Percentiles rank a stretch among this genome's conserved stretches.
Evolutionary conservation across 2,113 vertebrate species (phyloP).

Genomic region (Spizaetus ornatus): DNA sequence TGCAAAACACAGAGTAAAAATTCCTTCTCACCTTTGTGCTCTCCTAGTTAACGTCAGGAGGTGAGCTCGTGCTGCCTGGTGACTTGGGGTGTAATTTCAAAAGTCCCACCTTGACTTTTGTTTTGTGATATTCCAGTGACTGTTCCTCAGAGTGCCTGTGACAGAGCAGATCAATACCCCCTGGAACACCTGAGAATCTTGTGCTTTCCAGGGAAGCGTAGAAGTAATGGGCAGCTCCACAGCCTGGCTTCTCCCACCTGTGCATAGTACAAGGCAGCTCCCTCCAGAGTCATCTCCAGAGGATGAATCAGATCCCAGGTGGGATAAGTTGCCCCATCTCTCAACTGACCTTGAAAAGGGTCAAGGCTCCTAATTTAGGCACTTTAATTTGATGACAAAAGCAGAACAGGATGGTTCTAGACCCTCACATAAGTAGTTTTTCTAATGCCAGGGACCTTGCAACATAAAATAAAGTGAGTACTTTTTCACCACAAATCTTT

Average conservation of each 20-base stretch:
- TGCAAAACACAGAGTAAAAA: background rate
- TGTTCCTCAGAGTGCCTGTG: fast-evolving
- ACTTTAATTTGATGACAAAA: background rate
- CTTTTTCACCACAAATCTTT: background rate
- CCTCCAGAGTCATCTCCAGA: background rate
- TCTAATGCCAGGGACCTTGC: background rate
- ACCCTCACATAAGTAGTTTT: background rate
- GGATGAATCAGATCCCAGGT: background rate
- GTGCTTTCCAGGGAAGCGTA: fast-evolving
- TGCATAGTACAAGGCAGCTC: background rate
- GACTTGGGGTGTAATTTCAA: background rate
- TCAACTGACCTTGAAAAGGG: background rate
- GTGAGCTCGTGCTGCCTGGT: background rate
- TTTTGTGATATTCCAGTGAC: background rate
- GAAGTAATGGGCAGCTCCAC: background rate
- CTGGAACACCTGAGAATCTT: background rate
- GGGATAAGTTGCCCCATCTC: background rate
- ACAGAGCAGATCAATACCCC: background rate
- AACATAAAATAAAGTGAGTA: background rate
- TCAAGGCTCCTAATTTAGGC: background rate
- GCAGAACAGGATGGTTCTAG: background rate
- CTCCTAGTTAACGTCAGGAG: background rate
- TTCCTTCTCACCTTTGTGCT: background rate
- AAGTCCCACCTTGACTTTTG: background rate
- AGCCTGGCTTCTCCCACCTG: background rate